phyloP scores from a whole-genome alignment of 1,140 invertebrate genomes.

The Daktulosphaira vitifoliae region DNA sequence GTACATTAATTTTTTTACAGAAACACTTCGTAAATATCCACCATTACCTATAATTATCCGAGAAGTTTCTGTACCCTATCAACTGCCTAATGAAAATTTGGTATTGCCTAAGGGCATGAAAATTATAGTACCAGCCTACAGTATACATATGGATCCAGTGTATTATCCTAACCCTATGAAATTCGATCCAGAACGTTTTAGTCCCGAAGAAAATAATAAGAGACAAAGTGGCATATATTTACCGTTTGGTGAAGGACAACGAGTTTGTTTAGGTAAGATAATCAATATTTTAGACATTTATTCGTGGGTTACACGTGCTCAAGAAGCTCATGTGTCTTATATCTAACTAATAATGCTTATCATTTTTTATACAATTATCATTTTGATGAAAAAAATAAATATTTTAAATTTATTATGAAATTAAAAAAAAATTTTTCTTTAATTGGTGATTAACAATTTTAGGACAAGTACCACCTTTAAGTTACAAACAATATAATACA shows the following conservation, averaged over 20 bases:
- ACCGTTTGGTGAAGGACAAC: constrained; percentile 50
- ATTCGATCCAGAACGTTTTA: constrained; percentile 50
- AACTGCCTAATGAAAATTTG: constrained; percentile 43
- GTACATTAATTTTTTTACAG: constrained; percentile 43
- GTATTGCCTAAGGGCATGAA: constrained; percentile 43
- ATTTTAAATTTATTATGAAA: no score
- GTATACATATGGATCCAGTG: constrained; percentile 50
- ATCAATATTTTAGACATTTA: no score
- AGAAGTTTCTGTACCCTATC: constrained; percentile 47
- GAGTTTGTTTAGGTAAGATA: constrained; percentile 46
- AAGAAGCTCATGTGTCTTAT: no score
- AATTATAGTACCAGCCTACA: constrained; percentile 44
- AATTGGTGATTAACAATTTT: no score
- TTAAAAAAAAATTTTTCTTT: no score
- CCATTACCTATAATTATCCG: constrained; percentile 45
- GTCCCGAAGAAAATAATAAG: constrained; percentile 41
- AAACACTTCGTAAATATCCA: constrained; percentile 52
- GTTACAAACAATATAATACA: no score
- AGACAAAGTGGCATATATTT: constrained; percentile 45
- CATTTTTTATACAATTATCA: no score
- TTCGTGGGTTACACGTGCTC: no score
- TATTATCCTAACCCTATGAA: constrained; percentile 49
- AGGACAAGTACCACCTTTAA: no score
- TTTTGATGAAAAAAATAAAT: no score
- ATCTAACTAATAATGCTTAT: no score